These are phyloP conservation scores for Stylophora pistillata DNA, from an alignment of 64 coral and sea anemone species.

Conservation along the genomic window DNA sequence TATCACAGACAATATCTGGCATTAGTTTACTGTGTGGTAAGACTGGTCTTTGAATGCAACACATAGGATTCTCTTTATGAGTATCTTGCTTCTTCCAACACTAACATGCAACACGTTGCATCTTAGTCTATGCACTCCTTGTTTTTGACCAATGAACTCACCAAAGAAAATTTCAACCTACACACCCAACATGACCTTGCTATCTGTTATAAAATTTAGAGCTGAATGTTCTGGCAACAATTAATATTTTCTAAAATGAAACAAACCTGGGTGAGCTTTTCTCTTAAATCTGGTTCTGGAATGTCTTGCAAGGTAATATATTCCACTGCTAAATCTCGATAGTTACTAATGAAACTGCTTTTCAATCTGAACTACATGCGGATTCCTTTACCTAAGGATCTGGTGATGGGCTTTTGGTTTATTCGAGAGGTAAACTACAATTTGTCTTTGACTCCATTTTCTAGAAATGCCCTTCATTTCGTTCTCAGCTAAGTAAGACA, in stretches of 20 bases:
- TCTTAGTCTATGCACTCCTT: background rate
- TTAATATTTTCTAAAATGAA: slow-evolving; percentile 1
- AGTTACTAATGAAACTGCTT: too few relatives aligned
- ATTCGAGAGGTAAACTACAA: too few relatives aligned
- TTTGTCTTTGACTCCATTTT: too few relatives aligned
- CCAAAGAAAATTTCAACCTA: background rate
- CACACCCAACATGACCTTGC: slow-evolving; percentile 1
- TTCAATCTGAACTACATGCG: too few relatives aligned
- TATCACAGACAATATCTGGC: background rate
- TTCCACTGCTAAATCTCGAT: slow-evolving; percentile 30
- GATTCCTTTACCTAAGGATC: too few relatives aligned
- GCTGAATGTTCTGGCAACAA: background rate
- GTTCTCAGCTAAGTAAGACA: too few relatives aligned
- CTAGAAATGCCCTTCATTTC: too few relatives aligned
- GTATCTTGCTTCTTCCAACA: slow-evolving; percentile 1
- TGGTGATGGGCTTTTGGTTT: too few relatives aligned
- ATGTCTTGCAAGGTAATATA: slow-evolving; percentile 31
- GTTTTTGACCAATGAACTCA: background rate
- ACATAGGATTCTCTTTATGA: slow-evolving; percentile 1
- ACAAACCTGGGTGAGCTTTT: slow-evolving; percentile 27
- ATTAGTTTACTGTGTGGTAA: background rate
- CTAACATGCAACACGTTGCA: too few relatives aligned
- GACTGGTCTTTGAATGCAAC: background rate
- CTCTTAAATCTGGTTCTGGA: slow-evolving; percentile 32
- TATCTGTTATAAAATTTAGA: slow-evolving; percentile 3